A percentile compares a stretch with the other conserved stretches of the same genome.
These are phyloP conservation scores for Dermatemys mawii DNA, from an alignment of 2,113 vertebrate genomes.

Conservation along the genomic window DNA sequence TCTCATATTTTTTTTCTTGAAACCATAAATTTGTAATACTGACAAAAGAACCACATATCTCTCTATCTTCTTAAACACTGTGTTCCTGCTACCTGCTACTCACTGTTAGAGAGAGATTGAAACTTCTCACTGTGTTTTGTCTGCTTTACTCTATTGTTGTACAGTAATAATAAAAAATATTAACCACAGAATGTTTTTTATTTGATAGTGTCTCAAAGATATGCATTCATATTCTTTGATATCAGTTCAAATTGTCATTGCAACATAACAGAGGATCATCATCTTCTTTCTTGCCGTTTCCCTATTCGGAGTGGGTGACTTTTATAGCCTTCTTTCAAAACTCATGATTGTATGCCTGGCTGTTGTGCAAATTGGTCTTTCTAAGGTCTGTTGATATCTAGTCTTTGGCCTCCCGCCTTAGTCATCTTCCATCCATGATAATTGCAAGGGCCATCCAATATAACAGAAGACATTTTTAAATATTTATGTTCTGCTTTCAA, in stretches of 20 bases:
- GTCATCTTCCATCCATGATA: background rate
- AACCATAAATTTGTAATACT: background rate
- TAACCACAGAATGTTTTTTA: background rate
- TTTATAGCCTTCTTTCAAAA: background rate
- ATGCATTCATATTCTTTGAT: background rate
- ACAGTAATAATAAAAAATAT: background rate
- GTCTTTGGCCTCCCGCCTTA: background rate
- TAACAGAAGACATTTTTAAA: background rate
- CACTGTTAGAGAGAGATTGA: background rate
- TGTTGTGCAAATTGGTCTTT: background rate
- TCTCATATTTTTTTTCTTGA: background rate
- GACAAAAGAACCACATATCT: background rate
- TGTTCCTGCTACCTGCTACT: background rate
- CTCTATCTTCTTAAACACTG: background rate
- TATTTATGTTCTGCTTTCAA: background rate
- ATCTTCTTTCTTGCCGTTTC: background rate
- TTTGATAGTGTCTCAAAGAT: background rate
- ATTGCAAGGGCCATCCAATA: background rate
- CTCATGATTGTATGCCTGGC: background rate
- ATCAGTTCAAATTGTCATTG: background rate
- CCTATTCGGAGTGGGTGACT: background rate
- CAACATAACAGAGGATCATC: background rate
- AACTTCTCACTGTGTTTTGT: background rate
- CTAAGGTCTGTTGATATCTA: background rate
- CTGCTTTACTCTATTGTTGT: background rate